Conservation (phyloP, 2,797 vertebrate species). For the Dendrocincla tyrannina region DNA sequence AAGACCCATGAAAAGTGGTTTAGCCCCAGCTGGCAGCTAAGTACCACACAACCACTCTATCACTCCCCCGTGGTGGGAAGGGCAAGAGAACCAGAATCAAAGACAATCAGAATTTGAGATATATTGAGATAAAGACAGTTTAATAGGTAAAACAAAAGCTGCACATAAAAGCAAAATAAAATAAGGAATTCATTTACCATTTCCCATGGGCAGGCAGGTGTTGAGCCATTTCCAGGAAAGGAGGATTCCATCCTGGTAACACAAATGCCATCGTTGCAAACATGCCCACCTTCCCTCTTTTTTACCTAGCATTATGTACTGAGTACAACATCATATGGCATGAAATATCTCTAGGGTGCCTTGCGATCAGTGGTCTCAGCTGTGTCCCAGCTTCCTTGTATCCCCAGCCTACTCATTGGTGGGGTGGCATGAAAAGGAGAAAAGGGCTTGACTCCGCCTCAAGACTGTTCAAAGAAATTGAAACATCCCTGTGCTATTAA, state of each 20-base stretch:
- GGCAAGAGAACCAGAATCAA: not conserved
- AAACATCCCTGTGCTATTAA: no score
- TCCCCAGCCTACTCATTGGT: not conserved
- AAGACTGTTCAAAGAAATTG: no score
- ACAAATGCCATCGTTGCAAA: not conserved
- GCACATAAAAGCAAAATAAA: not conserved
- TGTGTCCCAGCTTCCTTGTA: not conserved
- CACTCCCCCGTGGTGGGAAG: not conserved
- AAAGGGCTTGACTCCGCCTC: no score
- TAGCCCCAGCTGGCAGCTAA: not conserved
- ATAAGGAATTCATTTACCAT: not conserved
- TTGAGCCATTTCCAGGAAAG: not conserved
- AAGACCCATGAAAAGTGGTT: not conserved
- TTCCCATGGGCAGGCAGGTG: not conserved
- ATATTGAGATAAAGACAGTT: not conserved
- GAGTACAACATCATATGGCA: not conserved
- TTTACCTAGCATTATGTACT: not conserved
- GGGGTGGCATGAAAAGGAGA: no score
- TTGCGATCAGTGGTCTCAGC: not conserved
- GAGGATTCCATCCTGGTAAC: not conserved
- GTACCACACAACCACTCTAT: not conserved
- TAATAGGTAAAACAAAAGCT: not conserved
- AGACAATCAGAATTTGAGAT: no score
- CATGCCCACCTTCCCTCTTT: not conserved
- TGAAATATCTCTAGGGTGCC: no score